Percentiles rank a stretch among this genome's conserved stretches.
Evolutionary conservation across 2,113 vertebrate genomes (phyloP).

Genomic region (Protobothrops flavoviridis): DNA sequence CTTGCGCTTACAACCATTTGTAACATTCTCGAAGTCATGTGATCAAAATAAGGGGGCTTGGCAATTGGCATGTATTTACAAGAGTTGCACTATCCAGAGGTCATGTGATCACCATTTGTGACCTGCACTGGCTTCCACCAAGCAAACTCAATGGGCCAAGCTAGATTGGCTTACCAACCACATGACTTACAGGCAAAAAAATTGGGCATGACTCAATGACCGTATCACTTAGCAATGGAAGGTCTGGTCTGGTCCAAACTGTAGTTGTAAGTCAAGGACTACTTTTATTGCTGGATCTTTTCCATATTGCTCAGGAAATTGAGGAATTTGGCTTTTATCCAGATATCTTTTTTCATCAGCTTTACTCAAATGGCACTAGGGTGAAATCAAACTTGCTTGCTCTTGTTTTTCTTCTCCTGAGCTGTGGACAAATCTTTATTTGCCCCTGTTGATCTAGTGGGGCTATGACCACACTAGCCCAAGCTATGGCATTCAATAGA

Average conservation of each 20-base stretch:
- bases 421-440: not conserved
- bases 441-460: not conserved
- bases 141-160: too few species aligned
- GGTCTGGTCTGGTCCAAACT: too few species aligned
- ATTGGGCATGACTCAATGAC: too few species aligned
- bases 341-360: constrained; percentile 30
- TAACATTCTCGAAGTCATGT: not conserved
- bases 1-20: too few species aligned
- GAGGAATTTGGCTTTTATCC: constrained; percentile 51
- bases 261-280: too few species aligned
- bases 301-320: constrained; percentile 39
- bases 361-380: not conserved
- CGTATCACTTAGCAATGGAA: too few species aligned
- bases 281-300: constrained; percentile 45
- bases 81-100: not conserved
- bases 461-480: not conserved
- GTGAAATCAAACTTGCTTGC: not conserved
- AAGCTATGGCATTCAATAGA: not conserved
- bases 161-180: too few species aligned
- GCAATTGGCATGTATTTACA: not conserved
- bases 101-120: not conserved
- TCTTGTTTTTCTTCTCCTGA: not conserved
- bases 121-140: not conserved
- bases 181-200: too few species aligned
- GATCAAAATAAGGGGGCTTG: not conserved